Conservation (phyloP, 2,888 invertebrate species). For the Hypercompe scribonia region DNA sequence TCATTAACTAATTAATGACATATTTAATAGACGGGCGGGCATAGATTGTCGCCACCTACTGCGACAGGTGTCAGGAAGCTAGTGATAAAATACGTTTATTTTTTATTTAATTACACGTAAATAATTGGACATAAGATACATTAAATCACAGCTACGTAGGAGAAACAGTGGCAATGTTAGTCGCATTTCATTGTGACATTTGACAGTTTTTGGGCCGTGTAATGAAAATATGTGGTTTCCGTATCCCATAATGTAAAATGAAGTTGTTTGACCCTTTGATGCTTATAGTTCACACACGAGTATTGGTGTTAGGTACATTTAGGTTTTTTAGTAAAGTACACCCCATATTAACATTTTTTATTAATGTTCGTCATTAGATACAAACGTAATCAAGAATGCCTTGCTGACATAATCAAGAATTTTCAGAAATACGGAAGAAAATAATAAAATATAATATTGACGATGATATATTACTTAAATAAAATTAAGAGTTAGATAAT, state of each 20-base stretch:
- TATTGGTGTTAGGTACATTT: background rate
- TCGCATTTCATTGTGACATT: slow-evolving; percentile 3
- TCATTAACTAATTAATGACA: slow-evolving; percentile 52
- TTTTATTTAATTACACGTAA: slow-evolving; percentile 58
- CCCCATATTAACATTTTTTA: no score
- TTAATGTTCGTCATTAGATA: no score
- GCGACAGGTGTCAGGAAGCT: slow-evolving; percentile 60
- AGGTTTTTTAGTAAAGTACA: background rate
- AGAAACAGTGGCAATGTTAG: slow-evolving; percentile 9
- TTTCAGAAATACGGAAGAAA: no score
- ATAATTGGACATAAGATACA: slow-evolving; percentile 44
- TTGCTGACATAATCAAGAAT: no score
- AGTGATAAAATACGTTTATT: slow-evolving; percentile 39
- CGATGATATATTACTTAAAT: no score
- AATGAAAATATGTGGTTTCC: slow-evolving; percentile 4
- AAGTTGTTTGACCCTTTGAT: background rate
- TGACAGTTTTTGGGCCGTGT: slow-evolving; percentile 5
- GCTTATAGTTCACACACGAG: background rate
- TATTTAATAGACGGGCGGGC: slow-evolving; percentile 43
- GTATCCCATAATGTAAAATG: background rate
- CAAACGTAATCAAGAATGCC: no score
- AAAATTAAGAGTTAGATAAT: no score
- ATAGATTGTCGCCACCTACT: slow-evolving; percentile 54
- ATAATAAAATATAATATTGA: no score
- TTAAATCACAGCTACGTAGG: slow-evolving; percentile 38